Evolutionary conservation across 2,888 invertebrate species (phyloP).

Genomic region (Caenorhabditis zanzibari): DNA sequence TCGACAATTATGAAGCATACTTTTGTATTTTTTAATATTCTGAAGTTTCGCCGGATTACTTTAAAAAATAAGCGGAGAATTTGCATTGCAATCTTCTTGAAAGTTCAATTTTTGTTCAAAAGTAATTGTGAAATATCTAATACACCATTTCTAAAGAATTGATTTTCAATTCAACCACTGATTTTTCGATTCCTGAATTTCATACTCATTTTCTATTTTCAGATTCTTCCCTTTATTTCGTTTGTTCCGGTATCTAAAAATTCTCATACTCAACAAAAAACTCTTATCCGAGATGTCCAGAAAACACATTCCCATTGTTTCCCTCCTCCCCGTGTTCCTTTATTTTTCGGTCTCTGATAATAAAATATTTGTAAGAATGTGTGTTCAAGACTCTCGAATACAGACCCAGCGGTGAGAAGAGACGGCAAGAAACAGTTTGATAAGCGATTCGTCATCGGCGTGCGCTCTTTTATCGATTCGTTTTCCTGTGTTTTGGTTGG

Average conservation of each 20-base stretch:
- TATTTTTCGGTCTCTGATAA: slow-evolving; percentile 2
- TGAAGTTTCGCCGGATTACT: too few relatives aligned
- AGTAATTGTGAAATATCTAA: too few relatives aligned
- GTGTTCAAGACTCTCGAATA: slow-evolving; percentile 49
- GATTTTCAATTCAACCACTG: too few relatives aligned
- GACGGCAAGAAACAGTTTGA: slow-evolving; percentile 43
- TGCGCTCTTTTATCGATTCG: slow-evolving; percentile 43
- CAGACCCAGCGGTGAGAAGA: slow-evolving; percentile 36
- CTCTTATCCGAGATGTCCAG: not conserved
- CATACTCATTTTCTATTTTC: not conserved
- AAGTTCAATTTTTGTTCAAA: too few relatives aligned
- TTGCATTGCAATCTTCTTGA: too few relatives aligned
- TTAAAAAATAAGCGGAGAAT: too few relatives aligned
- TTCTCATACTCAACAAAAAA: not conserved
- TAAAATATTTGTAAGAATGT: slow-evolving; percentile 27
- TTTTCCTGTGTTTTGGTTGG: not conserved
- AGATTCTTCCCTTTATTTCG: not conserved
- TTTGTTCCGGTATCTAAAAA: not conserved
- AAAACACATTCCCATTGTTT: too few relatives aligned
- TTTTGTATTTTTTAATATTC: too few relatives aligned
- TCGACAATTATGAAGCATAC: too few relatives aligned
- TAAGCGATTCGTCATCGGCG: slow-evolving; percentile 57
- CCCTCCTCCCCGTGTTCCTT: not conserved
- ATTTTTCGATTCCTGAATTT: too few relatives aligned
- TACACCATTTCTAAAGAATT: too few relatives aligned